Percentiles rank a stretch among this genome's conserved stretches.
These are phyloP conservation scores for Drosophila malerkotliana DNA, from an alignment of 1,140 invertebrate species.

Conservation along the genomic window DNA sequence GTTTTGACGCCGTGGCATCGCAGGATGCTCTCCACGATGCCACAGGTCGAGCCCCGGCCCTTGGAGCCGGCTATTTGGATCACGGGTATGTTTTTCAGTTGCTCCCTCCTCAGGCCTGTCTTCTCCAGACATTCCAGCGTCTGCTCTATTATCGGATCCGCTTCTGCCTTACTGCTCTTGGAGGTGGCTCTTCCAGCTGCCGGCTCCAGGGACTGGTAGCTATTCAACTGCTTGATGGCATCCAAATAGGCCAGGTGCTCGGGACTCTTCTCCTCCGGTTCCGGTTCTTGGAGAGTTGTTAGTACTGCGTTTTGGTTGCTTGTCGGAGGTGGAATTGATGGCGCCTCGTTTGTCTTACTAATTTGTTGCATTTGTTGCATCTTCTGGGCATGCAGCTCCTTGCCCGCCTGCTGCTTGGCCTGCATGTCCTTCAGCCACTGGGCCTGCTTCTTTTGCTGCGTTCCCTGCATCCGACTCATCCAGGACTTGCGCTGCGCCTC, in stretches of 20 bases:
- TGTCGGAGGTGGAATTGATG: not conserved
- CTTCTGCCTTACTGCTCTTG: constrained; percentile 4
- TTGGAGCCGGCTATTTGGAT: constrained; percentile 70
- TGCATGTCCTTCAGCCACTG: constrained; percentile 65
- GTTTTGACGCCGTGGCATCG: constrained; percentile 93
- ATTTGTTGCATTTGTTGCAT: constrained; percentile 29
- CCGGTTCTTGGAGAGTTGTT: not conserved
- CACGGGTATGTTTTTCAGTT: constrained; percentile 50
- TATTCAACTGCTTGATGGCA: constrained; percentile 43
- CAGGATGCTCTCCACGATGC: constrained; percentile 95
- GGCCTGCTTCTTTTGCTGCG: constrained; percentile 56
- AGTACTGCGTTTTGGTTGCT: not conserved
- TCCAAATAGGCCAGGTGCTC: constrained; percentile 61
- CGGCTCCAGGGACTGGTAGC: constrained; percentile 47
- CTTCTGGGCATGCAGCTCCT: constrained; percentile 58
- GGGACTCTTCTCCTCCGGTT: constrained; percentile 29
- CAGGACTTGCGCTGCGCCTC: constrained; percentile 52
- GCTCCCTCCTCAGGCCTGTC: constrained; percentile 24
- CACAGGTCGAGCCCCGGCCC: constrained; percentile 92
- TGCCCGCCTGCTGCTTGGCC: constrained; percentile 57
- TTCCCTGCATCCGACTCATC: constrained; percentile 68
- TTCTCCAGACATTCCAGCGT: constrained; percentile 51
- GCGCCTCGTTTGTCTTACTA: not conserved
- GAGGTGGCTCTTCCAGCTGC: constrained; percentile 13
- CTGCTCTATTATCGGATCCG: constrained; percentile 51